Percentiles rank a stretch among this genome's conserved stretches.
Conservation (phyloP, 2,888 invertebrate genomes). For the Chrysina gloriosa region DNA sequence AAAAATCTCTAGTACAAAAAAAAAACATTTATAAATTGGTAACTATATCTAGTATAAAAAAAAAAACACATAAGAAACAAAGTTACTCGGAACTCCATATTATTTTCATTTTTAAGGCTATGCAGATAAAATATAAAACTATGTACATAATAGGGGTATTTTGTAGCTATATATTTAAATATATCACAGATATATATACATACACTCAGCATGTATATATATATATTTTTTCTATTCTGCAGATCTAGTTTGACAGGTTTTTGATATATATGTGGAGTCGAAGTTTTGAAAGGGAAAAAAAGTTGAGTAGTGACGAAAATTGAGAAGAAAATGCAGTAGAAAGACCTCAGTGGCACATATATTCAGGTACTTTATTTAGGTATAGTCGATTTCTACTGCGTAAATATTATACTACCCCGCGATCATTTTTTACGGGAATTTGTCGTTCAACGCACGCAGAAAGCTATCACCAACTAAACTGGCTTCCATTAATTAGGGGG, state of each 20-base stretch:
- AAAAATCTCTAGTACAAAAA: constrained; percentile 32
- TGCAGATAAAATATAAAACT: constrained; percentile 45
- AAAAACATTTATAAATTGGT: constrained; percentile 46
- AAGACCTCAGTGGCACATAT: constrained; percentile 25
- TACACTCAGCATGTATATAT: constrained; percentile 36
- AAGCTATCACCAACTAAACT: no score
- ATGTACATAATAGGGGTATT: constrained; percentile 47
- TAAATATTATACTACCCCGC: not conserved
- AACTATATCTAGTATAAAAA: constrained; percentile 50
- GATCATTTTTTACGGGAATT: constrained; percentile 5
- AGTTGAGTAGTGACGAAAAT: not conserved
- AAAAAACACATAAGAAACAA: constrained; percentile 37
- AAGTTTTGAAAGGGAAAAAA: not conserved
- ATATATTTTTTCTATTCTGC: constrained; percentile 39
- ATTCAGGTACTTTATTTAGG: constrained; percentile 29
- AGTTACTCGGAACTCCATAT: constrained; percentile 33
- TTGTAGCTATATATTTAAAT: constrained; percentile 53
- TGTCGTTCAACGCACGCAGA: no score
- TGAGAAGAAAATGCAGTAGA: constrained; percentile 10
- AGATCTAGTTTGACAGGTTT: constrained; percentile 45
- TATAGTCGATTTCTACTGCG: constrained; percentile 27
- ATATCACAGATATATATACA: constrained; percentile 55
- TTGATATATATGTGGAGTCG: constrained; percentile 8
- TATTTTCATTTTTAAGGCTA: constrained; percentile 34
- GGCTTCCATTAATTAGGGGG: no score